A percentile compares a stretch with the other conserved stretches of the same genome.
These are phyloP conservation scores for Drosophila nr. perissopoda DNA, from an alignment of 2,888 invertebrate species.

Conservation along the genomic window DNA sequence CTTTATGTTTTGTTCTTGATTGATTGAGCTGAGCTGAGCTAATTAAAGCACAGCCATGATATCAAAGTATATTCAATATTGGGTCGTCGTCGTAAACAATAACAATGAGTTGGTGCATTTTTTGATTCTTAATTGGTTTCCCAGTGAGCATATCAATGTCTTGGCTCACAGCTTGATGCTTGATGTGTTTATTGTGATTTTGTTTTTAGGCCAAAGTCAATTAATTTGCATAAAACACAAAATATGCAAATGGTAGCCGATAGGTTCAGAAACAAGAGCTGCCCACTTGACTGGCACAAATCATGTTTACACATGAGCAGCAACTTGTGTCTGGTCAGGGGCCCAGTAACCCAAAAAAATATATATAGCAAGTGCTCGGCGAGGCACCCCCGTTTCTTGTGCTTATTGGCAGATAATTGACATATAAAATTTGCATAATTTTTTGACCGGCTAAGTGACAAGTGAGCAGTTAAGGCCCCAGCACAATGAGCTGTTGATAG, in stretches of 20 bases:
- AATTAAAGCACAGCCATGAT: slow-evolving; percentile 46
- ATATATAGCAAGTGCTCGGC: slow-evolving; percentile 17
- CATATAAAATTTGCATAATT: slow-evolving; percentile 84
- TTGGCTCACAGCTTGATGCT: slow-evolving; percentile 17
- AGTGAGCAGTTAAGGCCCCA: slow-evolving; percentile 48
- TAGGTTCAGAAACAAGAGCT: slow-evolving; percentile 50
- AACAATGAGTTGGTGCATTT: slow-evolving; percentile 39
- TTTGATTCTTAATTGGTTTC: slow-evolving; percentile 48
- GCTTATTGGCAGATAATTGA: slow-evolving; percentile 84
- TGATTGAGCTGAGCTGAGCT: slow-evolving; percentile 48
- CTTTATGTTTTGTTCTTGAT: slow-evolving; percentile 42
- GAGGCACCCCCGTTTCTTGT: slow-evolving; percentile 29
- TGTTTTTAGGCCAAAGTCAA: slow-evolving; percentile 32
- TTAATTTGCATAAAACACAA: slow-evolving; percentile 71
- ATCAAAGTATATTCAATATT: slow-evolving; percentile 25
- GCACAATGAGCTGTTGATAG: slow-evolving; percentile 56
- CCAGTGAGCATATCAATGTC: slow-evolving; percentile 4
- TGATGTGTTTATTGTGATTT: slow-evolving; percentile 31
- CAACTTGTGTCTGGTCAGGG: slow-evolving; percentile 20
- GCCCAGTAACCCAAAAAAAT: slow-evolving; percentile 52
- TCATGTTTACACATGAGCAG: slow-evolving; percentile 74
- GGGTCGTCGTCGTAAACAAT: slow-evolving; percentile 22
- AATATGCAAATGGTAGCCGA: slow-evolving; percentile 67
- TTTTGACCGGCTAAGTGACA: slow-evolving; percentile 70
- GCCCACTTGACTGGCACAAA: slow-evolving; percentile 69